Evolutionary conservation across 2,797 vertebrate species (phyloP).

Genomic region (Glossophaga mutica): DNA sequence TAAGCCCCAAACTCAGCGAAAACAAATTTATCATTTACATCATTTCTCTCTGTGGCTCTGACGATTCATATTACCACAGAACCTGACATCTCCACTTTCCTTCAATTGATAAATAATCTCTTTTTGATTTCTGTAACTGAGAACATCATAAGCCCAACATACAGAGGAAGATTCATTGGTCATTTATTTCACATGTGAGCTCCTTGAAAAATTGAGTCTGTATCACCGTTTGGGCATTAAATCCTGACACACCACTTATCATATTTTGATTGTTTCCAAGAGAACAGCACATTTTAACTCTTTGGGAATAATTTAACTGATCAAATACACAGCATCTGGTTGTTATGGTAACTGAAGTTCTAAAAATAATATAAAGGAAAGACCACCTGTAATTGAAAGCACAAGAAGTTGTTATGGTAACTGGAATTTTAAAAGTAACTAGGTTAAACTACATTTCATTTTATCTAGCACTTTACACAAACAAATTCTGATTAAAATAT

Average conservation of each 20-base stretch:
- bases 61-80: constrained; percentile 76
- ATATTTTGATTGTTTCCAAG: constrained; percentile 83
- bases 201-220: constrained; percentile 80
- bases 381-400: constrained; percentile 86
- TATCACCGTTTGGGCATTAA: constrained; percentile 72
- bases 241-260: constrained; percentile 79
- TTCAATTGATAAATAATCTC: constrained; percentile 83
- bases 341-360: constrained; percentile 84
- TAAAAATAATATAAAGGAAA: constrained; percentile 85
- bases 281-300: constrained; percentile 83
- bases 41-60: constrained; percentile 79
- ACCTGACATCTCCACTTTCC: constrained; percentile 79
- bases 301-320: constrained; percentile 77
- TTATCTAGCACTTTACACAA: constrained; percentile 85
- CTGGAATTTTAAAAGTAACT: constrained; percentile 86
- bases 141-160: constrained; percentile 80
- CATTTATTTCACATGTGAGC: constrained; percentile 74
- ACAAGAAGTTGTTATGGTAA: constrained; percentile 88
- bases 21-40: constrained; percentile 76
- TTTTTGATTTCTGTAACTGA: constrained; percentile 82
- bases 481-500: constrained; percentile 90
- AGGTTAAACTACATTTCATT: constrained; percentile 84
- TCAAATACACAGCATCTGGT: constrained; percentile 77
- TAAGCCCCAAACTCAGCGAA: constrained; percentile 41
- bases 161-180: constrained; percentile 81